Evolutionary conservation across 2,888 invertebrate genomes (phyloP).

Genomic region (Hemistola chrysoprasaria): DNA sequence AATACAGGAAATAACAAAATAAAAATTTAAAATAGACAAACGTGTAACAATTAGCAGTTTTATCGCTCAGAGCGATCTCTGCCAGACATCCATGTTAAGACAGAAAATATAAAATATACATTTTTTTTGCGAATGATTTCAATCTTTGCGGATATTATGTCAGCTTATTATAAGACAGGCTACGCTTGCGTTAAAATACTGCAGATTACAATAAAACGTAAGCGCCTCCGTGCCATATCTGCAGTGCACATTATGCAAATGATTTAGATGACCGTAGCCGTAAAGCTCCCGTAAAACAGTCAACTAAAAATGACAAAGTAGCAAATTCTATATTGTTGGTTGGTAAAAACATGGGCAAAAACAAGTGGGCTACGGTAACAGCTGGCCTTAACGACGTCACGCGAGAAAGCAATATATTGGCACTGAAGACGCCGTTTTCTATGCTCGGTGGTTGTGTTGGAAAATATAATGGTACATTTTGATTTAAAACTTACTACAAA

Average conservation of each 20-base stretch:
- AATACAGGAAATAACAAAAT: no score
- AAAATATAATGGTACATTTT: slow-evolving; percentile 8
- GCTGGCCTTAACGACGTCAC: slow-evolving; percentile 77
- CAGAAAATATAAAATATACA: no score
- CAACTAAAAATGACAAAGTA: slow-evolving; percentile 55
- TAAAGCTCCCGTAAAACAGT: slow-evolving; percentile 39
- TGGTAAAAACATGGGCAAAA: slow-evolving; percentile 63
- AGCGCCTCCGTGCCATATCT: slow-evolving; percentile 31
- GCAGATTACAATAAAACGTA: slow-evolving; percentile 3
- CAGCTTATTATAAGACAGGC: no score
- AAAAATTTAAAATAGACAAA: no score
- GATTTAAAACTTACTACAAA: slow-evolving; percentile 3
- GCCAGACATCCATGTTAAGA: no score
- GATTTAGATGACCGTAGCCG: slow-evolving; percentile 21
- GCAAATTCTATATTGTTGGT: slow-evolving; percentile 61
- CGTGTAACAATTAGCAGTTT: no score
- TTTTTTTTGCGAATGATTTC: no score
- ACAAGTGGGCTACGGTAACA: slow-evolving; percentile 63
- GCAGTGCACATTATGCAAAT: slow-evolving; percentile 41
- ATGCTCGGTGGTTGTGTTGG: slow-evolving; percentile 34
- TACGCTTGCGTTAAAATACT: slow-evolving; percentile 1
- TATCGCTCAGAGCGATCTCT: no score
- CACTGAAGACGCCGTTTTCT: slow-evolving; percentile 68
- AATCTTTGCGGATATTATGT: no score
- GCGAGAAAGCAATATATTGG: slow-evolving; percentile 78